phyloP scores from a whole-genome alignment of 2,888 invertebrate species.

The Adineta ricciae region DNA sequence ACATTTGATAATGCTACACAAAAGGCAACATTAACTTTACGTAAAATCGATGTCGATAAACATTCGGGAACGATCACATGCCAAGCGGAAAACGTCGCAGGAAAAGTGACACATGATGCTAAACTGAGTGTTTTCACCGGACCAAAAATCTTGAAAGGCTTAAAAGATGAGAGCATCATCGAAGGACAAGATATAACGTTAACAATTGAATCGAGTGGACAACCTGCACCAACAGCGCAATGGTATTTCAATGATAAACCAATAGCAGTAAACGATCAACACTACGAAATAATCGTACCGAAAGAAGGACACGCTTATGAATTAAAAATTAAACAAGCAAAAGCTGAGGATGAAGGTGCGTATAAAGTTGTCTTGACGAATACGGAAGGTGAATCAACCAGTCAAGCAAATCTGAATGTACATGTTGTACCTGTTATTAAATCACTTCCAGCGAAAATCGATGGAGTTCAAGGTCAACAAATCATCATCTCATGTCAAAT shows the following conservation, averaged over 20 bases:
- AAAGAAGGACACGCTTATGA: not conserved
- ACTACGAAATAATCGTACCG: not conserved
- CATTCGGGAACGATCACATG: not conserved
- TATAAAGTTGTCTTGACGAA: not conserved
- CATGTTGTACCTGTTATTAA: not conserved
- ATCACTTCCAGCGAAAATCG: not conserved
- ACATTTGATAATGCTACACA: not conserved
- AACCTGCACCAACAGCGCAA: conserved; percentile 61
- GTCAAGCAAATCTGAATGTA: not conserved
- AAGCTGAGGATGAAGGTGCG: not conserved
- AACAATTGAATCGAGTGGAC: conserved; percentile 59
- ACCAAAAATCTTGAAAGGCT: conserved; percentile 21
- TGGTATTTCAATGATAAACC: conserved; percentile 59
- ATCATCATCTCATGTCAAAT: not conserved
- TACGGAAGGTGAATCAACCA: not conserved
- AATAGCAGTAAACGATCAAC: conserved; percentile 36
- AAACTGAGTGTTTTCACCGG: not conserved
- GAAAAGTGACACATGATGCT: not conserved
- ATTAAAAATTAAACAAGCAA: conserved; percentile 6
- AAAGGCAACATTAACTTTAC: not conserved
- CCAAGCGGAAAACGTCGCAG: conserved; percentile 2
- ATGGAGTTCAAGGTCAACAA: not conserved
- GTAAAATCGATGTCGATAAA: conserved; percentile 13
- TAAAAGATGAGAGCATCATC: conserved; percentile 40
- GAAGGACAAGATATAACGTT: conserved; percentile 45